Evolutionary conservation across 2,888 invertebrate genomes (phyloP).

Genomic region (Aproaerema taeniolella): DNA sequence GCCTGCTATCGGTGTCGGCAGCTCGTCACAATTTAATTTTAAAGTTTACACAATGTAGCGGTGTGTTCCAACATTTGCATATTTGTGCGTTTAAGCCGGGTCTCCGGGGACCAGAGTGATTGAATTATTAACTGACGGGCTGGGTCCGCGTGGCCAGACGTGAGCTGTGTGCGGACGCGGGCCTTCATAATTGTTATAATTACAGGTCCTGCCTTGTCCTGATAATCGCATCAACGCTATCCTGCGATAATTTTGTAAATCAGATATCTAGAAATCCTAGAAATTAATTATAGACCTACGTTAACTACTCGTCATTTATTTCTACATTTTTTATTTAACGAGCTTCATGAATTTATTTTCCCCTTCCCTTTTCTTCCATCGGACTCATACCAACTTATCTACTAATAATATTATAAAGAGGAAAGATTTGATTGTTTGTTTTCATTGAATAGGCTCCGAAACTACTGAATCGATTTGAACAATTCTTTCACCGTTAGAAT

Average conservation of each 20-base stretch:
- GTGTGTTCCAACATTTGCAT: constrained; percentile 49
- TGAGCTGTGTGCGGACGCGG: constrained; percentile 45
- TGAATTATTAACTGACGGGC: constrained; percentile 66
- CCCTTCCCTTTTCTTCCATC: too few relatives aligned
- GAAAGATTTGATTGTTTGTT: too few relatives aligned
- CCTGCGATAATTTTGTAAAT: constrained; percentile 15
- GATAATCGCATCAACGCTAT: constrained; percentile 34
- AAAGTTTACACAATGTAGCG: constrained; percentile 45
- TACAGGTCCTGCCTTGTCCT: constrained; percentile 35
- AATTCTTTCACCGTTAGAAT: too few relatives aligned
- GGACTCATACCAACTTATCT: too few relatives aligned
- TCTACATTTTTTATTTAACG: too few relatives aligned
- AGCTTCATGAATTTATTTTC: too few relatives aligned
- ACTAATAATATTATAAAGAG: too few relatives aligned
- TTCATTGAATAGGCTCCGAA: too few relatives aligned
- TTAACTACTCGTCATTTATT: too few relatives aligned
- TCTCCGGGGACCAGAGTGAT: constrained; percentile 49
- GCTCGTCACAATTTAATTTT: constrained; percentile 46
- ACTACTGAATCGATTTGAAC: too few relatives aligned
- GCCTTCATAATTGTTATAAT: constrained; percentile 54
- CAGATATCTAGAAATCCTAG: constrained; percentile 6
- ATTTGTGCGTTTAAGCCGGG: constrained; percentile 54
- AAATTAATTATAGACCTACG: too few relatives aligned
- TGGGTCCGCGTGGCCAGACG: constrained; percentile 45
- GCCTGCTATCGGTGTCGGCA: constrained; percentile 34